Evolutionary conservation across 2,113 vertebrate species (phyloP).

Genomic region (Pyrgilauda ruficollis): DNA sequence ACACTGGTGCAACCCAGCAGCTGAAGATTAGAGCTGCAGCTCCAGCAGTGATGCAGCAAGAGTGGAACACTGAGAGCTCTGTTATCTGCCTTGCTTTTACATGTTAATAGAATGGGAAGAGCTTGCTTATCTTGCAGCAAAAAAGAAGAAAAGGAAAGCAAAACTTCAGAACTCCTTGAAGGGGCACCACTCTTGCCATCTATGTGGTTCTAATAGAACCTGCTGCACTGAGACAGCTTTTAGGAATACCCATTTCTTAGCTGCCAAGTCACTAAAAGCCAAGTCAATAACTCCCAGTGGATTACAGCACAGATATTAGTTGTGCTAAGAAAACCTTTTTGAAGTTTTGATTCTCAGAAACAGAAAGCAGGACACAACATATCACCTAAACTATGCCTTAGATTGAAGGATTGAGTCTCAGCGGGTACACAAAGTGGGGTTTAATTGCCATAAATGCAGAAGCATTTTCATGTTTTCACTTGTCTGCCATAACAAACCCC

Average conservation of each 20-base stretch:
- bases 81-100: background rate
- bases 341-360: background rate
- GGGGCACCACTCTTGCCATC: background rate
- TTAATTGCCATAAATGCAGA: background rate
- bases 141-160: background rate
- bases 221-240: background rate
- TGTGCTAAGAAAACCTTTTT: background rate
- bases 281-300: background rate
- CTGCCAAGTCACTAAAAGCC: background rate
- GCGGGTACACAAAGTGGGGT: background rate
- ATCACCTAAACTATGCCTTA: background rate
- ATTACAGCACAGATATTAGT: background rate
- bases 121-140: background rate
- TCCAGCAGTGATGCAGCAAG: background rate
- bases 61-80: background rate
- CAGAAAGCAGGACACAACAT: background rate
- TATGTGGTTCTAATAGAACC: background rate
- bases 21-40: background rate
- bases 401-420: background rate
- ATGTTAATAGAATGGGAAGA: background rate
- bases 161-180: background rate
- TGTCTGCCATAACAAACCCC: background rate
- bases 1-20: background rate
- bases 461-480: background rate
- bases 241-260: background rate